Conservation (phyloP, 2,797 vertebrate species). For the Rhincodon typus region DNA sequence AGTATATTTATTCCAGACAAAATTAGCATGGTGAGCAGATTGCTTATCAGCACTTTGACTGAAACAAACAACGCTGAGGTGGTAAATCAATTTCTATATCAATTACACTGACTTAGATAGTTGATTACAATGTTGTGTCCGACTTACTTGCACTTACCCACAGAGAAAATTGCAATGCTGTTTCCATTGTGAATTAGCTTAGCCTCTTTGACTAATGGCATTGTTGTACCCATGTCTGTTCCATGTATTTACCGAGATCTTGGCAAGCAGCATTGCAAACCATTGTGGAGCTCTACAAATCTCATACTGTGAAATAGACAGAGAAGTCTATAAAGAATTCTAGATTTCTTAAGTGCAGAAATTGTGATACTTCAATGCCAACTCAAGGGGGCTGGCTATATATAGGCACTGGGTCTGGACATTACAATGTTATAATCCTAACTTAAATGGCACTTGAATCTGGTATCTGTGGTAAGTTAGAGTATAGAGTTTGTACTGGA, state of each 20-base stretch:
- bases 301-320: too few relatives aligned
- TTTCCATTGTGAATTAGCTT: neutral
- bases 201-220: neutral
- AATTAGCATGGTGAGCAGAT: slow-evolving; percentile 7
- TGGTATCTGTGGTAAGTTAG: neutral
- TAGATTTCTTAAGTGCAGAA: neutral
- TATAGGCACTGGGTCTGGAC: neutral
- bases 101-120: neutral
- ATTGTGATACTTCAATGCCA: neutral
- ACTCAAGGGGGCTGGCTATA: neutral
- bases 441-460: neutral
- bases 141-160: neutral
- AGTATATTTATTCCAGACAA: neutral
- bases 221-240: neutral
- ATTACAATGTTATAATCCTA: neutral
- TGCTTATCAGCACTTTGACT: neutral
- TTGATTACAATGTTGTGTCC: neutral
- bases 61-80: neutral
- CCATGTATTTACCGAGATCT: neutral
- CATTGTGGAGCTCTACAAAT: neutral
- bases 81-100: neutral
- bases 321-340: neutral
- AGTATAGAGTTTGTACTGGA: neutral
- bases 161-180: neutral
- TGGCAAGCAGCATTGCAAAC: neutral